phyloP scores from a whole-genome alignment of 2,113 vertebrate genomes.

The Dipodomys stephensi region DNA sequence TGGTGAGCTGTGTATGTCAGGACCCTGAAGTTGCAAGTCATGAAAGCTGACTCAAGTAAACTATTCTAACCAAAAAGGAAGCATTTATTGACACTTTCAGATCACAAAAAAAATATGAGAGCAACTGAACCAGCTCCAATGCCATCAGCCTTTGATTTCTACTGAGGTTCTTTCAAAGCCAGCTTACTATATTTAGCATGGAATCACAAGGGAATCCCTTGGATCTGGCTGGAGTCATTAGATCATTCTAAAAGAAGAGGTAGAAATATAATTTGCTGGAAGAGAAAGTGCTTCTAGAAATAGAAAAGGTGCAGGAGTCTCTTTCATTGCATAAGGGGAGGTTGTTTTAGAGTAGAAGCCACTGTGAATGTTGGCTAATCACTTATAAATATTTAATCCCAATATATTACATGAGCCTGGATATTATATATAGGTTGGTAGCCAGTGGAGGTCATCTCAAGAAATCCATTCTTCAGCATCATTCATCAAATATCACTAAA shows the following conservation, averaged over 20 bases:
- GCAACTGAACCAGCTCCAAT: background rate
- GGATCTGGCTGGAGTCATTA: background rate
- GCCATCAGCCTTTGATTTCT: background rate
- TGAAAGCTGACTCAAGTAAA: conserved; percentile 50
- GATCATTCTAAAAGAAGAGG: background rate
- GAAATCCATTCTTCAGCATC: background rate
- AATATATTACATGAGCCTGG: background rate
- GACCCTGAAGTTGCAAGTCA: conserved; percentile 7
- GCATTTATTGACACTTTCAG: background rate
- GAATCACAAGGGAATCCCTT: background rate
- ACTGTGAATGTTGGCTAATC: background rate
- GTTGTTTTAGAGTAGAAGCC: background rate
- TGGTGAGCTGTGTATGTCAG: background rate
- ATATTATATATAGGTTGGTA: background rate
- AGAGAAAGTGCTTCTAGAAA: background rate
- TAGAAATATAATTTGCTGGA: background rate
- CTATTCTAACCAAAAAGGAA: background rate
- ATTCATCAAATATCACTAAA: background rate
- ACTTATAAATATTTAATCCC: background rate
- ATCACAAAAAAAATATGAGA: background rate
- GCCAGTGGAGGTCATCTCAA: background rate
- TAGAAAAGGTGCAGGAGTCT: background rate
- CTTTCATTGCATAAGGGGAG: background rate
- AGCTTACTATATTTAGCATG: background rate
- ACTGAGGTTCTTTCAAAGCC: background rate